Conservation (phyloP, 2,888 invertebrate species). For the Napeogenes sylphis region DNA sequence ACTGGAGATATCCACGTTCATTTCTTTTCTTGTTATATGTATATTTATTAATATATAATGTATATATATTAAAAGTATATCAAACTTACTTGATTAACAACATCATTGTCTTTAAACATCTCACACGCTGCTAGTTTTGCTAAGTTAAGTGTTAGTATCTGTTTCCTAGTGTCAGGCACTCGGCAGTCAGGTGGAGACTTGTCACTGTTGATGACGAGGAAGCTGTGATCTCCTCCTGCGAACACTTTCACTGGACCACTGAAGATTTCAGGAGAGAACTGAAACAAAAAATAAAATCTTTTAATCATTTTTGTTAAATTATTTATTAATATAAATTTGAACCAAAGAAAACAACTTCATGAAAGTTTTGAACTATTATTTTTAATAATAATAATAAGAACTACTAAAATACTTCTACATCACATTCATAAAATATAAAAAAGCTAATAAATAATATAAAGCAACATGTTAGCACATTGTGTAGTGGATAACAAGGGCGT, state of each 20-base stretch:
- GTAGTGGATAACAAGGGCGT: conserved; percentile 35
- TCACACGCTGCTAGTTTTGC: conserved; percentile 79
- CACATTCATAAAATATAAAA: not conserved
- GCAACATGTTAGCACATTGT: not conserved
- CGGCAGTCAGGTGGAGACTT: conserved; percentile 81
- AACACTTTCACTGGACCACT: conserved; percentile 79
- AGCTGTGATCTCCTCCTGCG: conserved; percentile 93
- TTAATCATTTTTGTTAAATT: not conserved
- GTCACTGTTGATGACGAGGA: conserved; percentile 80
- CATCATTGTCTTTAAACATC: conserved; percentile 77
- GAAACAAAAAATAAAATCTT: conserved; percentile 34
- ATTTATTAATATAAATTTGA: not conserved
- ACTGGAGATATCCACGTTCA: too few species aligned
- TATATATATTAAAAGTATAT: not conserved
- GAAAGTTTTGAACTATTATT: conserved; percentile 5
- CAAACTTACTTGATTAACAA: conserved; percentile 78
- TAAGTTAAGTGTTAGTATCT: conserved; percentile 82
- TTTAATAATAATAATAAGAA: too few species aligned
- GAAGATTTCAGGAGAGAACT: conserved; percentile 59
- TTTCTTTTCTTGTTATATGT: too few species aligned
- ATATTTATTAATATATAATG: too few species aligned
- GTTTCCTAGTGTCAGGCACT: conserved; percentile 72
- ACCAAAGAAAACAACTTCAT: too few species aligned
- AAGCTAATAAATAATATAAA: not conserved
- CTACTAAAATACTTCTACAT: too few species aligned